A percentile compares a stretch with the other conserved stretches of the same genome.
These are phyloP conservation scores for Himalopsyche anomala DNA, from an alignment of 2,888 invertebrate genomes.

Conservation along the genomic window DNA sequence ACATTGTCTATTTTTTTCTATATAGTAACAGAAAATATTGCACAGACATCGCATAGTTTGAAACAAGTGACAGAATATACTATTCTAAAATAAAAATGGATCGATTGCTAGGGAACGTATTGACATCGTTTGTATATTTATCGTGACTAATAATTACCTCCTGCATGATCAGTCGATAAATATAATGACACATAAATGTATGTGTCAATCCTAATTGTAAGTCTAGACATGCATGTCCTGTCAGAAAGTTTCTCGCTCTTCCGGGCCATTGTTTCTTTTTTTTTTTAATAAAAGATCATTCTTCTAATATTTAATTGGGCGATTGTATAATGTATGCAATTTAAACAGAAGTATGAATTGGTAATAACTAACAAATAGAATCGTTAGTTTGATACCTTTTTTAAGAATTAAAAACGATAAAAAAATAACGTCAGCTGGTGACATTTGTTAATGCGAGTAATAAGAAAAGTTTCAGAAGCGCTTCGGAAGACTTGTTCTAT, in stretches of 20 bases:
- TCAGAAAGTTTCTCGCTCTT: not conserved
- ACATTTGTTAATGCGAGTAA: no score
- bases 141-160: no score
- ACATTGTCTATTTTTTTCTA: not conserved
- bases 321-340: not conserved
- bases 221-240: constrained; percentile 10
- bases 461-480: constrained; percentile 2
- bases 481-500: not conserved
- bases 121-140: no score
- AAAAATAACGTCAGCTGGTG: no score
- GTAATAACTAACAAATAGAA: no score
- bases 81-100: no score
- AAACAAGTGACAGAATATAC: not conserved
- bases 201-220: constrained; percentile 3
- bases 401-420: no score
- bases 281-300: not conserved
- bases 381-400: no score
- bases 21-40: not conserved
- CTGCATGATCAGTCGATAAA: no score
- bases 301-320: not conserved
- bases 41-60: not conserved
- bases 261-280: not conserved
- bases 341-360: not conserved
- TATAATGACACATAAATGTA: not conserved
- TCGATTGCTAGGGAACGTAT: no score